Conservation (phyloP, 2,888 invertebrate genomes). For the Salpingus planirostris region DNA sequence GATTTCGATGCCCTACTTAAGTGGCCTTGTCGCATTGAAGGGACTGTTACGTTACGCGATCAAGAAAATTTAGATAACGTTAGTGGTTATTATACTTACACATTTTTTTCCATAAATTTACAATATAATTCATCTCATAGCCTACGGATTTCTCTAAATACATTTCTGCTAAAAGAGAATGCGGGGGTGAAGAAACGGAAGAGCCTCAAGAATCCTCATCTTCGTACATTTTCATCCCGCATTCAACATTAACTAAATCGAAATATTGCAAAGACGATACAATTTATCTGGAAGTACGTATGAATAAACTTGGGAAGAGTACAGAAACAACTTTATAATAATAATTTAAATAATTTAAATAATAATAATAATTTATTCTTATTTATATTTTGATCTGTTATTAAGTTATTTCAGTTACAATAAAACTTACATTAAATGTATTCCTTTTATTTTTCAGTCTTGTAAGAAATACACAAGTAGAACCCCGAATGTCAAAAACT, state of each 20-base stretch:
- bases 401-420: too few species aligned
- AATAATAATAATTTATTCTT: too few species aligned
- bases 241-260: conserved; percentile 51
- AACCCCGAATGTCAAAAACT: too few species aligned
- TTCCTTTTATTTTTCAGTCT: too few species aligned
- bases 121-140: conserved; percentile 31
- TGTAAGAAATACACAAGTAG: too few species aligned
- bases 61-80: conserved; percentile 35
- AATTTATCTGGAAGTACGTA: conserved; percentile 51
- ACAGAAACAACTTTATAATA: conserved; percentile 22
- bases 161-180: conserved; percentile 47
- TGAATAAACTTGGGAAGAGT: too few species aligned
- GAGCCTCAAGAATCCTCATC: conserved; percentile 42
- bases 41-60: conserved; percentile 58
- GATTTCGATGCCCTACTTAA: conserved; percentile 61
- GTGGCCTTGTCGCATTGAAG: conserved; percentile 64
- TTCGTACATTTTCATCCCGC: conserved; percentile 59
- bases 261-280: conserved; percentile 52
- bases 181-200: conserved; percentile 39
- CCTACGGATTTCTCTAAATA: conserved; percentile 56
- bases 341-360: too few species aligned
- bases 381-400: too few species aligned
- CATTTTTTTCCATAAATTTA: conserved; percentile 4
- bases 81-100: conserved; percentile 14
- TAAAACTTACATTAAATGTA: too few species aligned